Base-by-base conservation (phyloP, 2,113 vertebrate genomes). In the Fulica atra region DNA sequence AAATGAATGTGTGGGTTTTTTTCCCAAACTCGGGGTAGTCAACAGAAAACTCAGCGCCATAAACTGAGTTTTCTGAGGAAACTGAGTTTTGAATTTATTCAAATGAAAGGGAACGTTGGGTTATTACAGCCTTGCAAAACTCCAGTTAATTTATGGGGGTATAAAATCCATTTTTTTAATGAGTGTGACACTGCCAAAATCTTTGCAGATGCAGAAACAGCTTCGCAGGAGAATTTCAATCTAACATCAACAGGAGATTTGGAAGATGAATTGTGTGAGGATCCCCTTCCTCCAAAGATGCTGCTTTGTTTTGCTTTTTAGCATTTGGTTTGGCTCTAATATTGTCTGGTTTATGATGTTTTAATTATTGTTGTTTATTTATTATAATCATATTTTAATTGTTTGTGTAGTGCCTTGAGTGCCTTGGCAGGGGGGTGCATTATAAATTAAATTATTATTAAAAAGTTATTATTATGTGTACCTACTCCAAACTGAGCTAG, bases 321-420 rank as follows among this genome's bases (percentile, higher is more conserved):
- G 86, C 89, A 51, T 96, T 95, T 94, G 93, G 48, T 38, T 96
- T 94, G 89, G 81, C 94, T 93, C 91, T 81, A 79, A 81, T 71
- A 70, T 71, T 92, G 92, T 77, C 95, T 96, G 92, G 78, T 97
- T 97, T 97, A 97, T 97, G 94, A 97, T 97, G 96, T 96, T 97
- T 97, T 97, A 97, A 97, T 97, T 97, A 97, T 97, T 97, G 96
- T 85, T 97, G 93, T 94, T 97, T 96, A 97, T 97, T 97, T 97
- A 97, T 97, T 96, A 79, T 95, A 92, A 97, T 97, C 89, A 92
- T 97, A 96, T 95, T 97, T 97, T 97, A 97, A 97, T 97, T 97
- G 97, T 97, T 96, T 95, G 74, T 83, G 94, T 79, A 88, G 74
- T 38, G 83, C 92, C 80, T 93, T 92, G 92, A 95, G 96, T 95